Conservation (phyloP, 1,140 invertebrate genomes). For the Galendromus occidentalis region DNA sequence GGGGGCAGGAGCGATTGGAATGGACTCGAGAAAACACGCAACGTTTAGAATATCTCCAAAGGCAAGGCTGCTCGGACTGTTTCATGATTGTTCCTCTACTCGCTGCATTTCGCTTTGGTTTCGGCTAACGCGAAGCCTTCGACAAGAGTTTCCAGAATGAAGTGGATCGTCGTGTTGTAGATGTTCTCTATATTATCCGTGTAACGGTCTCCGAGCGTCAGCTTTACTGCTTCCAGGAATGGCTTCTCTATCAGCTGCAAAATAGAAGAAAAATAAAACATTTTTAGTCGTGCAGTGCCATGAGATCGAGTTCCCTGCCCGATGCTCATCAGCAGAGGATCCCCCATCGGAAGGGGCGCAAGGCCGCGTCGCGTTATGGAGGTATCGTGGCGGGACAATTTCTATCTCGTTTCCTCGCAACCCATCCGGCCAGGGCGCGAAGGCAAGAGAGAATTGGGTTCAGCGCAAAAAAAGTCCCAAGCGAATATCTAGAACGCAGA, state of each 20-base stretch:
- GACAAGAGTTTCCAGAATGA: slow-evolving; percentile 63
- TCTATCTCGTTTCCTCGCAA: too few species aligned
- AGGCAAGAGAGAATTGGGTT: too few species aligned
- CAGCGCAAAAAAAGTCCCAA: too few species aligned
- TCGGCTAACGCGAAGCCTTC: slow-evolving; percentile 40
- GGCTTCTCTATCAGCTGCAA: slow-evolving; percentile 67
- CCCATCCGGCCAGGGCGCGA: too few species aligned
- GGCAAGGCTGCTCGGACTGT: too few species aligned
- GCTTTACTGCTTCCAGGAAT: slow-evolving; percentile 61
- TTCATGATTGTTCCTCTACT: not conserved
- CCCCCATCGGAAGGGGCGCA: not conserved
- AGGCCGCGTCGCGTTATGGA: too few species aligned
- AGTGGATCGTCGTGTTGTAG: slow-evolving; percentile 73
- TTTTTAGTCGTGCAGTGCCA: not conserved
- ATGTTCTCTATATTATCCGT: slow-evolving; percentile 75
- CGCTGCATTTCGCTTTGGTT: not conserved
- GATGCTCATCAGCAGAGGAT: not conserved
- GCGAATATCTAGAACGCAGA: too few species aligned
- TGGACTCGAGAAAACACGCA: too few species aligned
- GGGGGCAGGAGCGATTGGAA: too few species aligned
- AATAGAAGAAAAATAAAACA: slow-evolving; percentile 11
- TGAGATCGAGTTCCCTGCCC: not conserved
- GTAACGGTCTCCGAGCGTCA: slow-evolving; percentile 63
- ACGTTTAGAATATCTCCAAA: too few species aligned
- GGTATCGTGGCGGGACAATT: too few species aligned